A percentile compares a stretch with the other conserved stretches of the same genome.
phyloP scores from a whole-genome alignment of 1,140 invertebrate species.

The Spodoptera frugiperda region DNA sequence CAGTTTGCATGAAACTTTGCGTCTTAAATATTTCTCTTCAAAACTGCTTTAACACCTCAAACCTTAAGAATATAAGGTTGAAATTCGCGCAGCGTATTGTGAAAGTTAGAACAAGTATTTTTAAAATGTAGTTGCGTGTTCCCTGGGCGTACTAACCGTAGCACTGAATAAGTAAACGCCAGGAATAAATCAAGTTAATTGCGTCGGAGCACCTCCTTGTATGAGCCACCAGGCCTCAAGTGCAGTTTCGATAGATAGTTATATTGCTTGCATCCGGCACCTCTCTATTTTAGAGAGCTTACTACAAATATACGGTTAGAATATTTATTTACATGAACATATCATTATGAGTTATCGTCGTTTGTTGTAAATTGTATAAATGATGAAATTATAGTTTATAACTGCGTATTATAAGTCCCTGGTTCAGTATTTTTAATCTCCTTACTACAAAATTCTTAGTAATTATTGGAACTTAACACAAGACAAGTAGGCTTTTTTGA shows the following conservation, averaged over 20 bases:
- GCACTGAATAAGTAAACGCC: constrained; percentile 84
- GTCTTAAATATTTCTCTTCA: constrained; percentile 45
- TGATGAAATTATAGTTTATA: neutral
- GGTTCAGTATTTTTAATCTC: too few relatives aligned
- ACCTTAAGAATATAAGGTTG: constrained; percentile 44
- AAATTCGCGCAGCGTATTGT: constrained; percentile 51
- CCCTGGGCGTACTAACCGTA: constrained; percentile 73
- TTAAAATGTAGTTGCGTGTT: constrained; percentile 76
- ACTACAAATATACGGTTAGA: constrained; percentile 26
- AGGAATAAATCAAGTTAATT: constrained; percentile 85
- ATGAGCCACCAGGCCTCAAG: constrained; percentile 75
- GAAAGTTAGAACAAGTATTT: constrained; percentile 56
- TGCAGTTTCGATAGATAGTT: constrained; percentile 71
- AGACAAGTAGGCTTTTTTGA: too few relatives aligned
- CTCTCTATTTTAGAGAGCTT: constrained; percentile 53
- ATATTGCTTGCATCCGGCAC: constrained; percentile 64
- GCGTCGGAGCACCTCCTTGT: constrained; percentile 80
- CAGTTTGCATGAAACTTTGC: constrained; percentile 51
- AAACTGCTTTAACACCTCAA: constrained; percentile 37
- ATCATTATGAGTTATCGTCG: neutral
- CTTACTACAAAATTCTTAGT: too few relatives aligned
- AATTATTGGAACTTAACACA: too few relatives aligned
- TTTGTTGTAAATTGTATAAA: neutral
- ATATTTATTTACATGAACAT: too few relatives aligned
- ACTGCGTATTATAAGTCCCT: too few relatives aligned